These are phyloP conservation scores for Neotoma lepida DNA, from an alignment of 2,113 vertebrate genomes.

Conservation along the genomic window DNA sequence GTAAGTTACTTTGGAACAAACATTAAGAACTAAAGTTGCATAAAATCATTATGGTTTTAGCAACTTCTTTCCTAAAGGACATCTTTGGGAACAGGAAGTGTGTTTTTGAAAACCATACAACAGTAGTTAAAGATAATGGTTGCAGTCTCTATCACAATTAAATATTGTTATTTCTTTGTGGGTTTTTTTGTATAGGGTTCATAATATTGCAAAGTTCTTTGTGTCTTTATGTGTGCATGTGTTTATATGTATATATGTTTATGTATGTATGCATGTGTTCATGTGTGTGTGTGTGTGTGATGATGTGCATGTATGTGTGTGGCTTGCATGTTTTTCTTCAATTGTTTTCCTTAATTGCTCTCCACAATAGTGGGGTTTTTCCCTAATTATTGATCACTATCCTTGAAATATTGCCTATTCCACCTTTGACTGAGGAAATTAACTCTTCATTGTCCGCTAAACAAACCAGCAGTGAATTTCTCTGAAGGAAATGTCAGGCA, in stretches of 20 bases:
- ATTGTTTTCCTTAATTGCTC: neutral
- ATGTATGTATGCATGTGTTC: neutral
- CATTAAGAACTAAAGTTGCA: neutral
- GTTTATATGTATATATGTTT: neutral
- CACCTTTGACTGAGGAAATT: neutral
- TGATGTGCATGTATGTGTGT: neutral
- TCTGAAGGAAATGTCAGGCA: neutral
- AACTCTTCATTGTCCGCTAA: neutral
- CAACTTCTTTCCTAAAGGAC: neutral
- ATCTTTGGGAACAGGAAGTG: neutral
- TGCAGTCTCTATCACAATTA: neutral
- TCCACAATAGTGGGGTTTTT: neutral
- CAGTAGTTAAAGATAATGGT: neutral
- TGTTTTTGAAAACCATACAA: constrained; percentile 1
- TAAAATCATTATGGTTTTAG: constrained; percentile 31
- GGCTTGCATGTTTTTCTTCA: neutral
- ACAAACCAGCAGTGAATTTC: neutral
- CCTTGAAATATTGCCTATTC: neutral
- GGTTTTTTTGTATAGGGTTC: neutral
- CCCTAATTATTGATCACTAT: neutral
- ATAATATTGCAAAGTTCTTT: neutral
- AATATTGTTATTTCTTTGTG: neutral
- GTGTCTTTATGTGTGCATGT: neutral
- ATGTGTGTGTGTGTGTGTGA: too few species aligned
- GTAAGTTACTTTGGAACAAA: constrained; percentile 31